A percentile compares a stretch with the other conserved stretches of the same genome.
These are phyloP conservation scores for Phocoena sinus DNA, from an alignment of 2,113 vertebrate genomes.

Conservation along the genomic window DNA sequence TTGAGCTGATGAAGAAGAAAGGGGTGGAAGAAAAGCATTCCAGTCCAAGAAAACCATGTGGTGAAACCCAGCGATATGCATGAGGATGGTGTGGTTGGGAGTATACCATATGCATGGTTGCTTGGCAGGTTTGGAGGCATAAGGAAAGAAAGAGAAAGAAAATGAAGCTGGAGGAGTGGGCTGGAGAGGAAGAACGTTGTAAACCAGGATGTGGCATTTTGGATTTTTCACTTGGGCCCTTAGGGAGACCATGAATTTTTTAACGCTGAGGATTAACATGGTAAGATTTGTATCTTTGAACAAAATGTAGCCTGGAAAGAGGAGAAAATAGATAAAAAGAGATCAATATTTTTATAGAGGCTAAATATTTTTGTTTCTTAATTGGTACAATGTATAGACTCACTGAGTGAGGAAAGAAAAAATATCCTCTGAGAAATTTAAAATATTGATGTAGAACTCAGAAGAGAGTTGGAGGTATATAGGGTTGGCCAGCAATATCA, in stretches of 20 bases:
- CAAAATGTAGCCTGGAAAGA: neutral
- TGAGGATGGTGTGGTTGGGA: neutral
- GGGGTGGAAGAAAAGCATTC: neutral
- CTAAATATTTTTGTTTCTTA: neutral
- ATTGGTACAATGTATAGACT: neutral
- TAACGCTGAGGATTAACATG: neutral
- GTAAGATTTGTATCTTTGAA: neutral
- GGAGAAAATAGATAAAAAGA: neutral
- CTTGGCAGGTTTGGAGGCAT: neutral
- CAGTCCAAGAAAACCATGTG: neutral
- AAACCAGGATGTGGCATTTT: neutral
- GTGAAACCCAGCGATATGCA: neutral
- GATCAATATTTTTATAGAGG: neutral
- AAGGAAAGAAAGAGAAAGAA: neutral
- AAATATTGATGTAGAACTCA: neutral
- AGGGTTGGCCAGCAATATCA: neutral
- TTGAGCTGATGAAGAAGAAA: neutral
- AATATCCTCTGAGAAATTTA: neutral
- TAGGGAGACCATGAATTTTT: neutral
- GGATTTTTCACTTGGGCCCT: neutral
- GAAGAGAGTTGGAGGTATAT: neutral
- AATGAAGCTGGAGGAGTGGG: neutral
- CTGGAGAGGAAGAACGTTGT: neutral
- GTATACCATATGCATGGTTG: neutral
- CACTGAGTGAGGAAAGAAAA: neutral